Conservation (phyloP, 2,113 vertebrate genomes). For the Nycticryphes semicollaris region DNA sequence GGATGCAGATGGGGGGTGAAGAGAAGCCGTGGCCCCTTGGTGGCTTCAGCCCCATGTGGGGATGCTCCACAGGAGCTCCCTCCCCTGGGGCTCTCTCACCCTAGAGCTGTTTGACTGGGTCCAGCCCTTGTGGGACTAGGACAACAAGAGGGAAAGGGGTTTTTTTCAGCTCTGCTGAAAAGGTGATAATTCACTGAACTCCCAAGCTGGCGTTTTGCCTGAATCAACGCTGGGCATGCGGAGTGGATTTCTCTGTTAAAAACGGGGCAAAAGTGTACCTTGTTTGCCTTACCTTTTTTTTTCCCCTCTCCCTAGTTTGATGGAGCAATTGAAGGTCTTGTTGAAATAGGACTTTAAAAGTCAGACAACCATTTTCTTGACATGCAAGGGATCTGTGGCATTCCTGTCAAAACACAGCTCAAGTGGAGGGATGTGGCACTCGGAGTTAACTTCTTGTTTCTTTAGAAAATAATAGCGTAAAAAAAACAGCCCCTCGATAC, state of each 20-base stretch:
- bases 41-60: accelerated
- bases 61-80: accelerated
- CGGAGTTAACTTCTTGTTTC: background rate
- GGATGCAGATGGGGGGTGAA: background rate
- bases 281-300: background rate
- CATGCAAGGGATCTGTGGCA: background rate
- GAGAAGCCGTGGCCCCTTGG: background rate
- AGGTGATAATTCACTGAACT: background rate
- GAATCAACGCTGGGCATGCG: accelerated
- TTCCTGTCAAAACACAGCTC: background rate
- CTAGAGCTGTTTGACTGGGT: background rate
- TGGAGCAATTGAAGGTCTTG: background rate
- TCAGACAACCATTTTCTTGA: background rate
- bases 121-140: accelerated
- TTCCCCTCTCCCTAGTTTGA: background rate
- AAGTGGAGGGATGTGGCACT: background rate
- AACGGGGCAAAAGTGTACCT: background rate
- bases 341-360: background rate
- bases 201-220: background rate
- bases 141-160: background rate
- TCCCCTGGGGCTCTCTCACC: background rate
- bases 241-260: background rate
- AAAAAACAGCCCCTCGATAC: accelerated
- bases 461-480: background rate
- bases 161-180: background rate